Evolutionary conservation across 1,140 invertebrate genomes (phyloP), one percentile per base, ranked within the genome.

Genomic region (Zaprionus nigranus): DNA sequence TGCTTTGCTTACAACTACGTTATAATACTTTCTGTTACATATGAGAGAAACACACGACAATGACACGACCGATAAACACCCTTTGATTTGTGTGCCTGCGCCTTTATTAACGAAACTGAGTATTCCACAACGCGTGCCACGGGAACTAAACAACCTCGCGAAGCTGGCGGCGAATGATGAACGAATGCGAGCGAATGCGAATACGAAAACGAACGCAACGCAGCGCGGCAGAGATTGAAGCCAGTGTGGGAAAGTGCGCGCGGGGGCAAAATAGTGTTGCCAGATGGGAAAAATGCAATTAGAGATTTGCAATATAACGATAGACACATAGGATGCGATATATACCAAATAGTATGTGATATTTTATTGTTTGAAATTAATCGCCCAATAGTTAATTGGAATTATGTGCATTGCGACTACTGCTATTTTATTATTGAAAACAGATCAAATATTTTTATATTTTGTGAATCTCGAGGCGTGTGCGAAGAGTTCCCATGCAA

Each of bases 11-110:
- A 75, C 73, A 51, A 34, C 66, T 54, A 71, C 11, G 62, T 61
- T 61, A 49, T 81, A 90, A 84, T 81, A 88, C 81, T 88, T 78
- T 65, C 58, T 63, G 59, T 68, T 71, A 53, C 57, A 56, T 28
- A 26, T 56, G 26, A 20, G 46, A 26, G 64, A 63, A 72, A 77
- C 58, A 72, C 69, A 67, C 75, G 49, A 61, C 69, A 72, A 43
- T 59, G 49, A 61, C 61, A 62, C 75, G 53, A 77, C 34, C 74
- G 38, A 49, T 56, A 64, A 54, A 58, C 58, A 77, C 75, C 75
- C 75, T 57, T 56, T 73, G 46, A 57, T 7, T 17, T 17, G 17
- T 24, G 58, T 38, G 15, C 15, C 26, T 54, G 46, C 22, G 30
- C 62, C 61, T 57, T 34, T 30, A 30, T 2, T 66, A 59, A 70